These are phyloP conservation scores for Podarcis cretensis DNA, from an alignment of 2,113 vertebrate genomes.

Conservation along the genomic window DNA sequence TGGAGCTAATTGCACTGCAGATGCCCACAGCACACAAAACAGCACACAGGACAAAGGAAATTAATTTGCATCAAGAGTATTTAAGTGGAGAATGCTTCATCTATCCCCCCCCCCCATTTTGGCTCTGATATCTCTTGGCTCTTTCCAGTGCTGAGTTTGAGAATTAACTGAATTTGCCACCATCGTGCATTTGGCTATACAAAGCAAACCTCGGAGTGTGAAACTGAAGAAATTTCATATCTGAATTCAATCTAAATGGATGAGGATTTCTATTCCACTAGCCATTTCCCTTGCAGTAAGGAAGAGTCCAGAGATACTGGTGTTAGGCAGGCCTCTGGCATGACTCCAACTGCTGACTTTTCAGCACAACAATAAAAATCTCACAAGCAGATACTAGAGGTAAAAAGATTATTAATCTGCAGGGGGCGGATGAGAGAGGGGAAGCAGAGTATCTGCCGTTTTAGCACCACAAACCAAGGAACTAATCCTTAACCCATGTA, in stretches of 20 bases:
- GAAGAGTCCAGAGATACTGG: neutral
- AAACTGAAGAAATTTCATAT: constrained; percentile 3
- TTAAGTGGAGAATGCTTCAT: too few species aligned
- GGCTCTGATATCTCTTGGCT: neutral
- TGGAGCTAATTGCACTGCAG: neutral
- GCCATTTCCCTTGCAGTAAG: neutral
- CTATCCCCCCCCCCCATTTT: neutral
- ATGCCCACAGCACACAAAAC: neutral
- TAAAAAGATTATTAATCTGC: too few species aligned
- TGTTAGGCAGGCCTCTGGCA: neutral
- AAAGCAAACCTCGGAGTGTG: neutral
- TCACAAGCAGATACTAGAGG: neutral
- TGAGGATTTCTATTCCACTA: neutral
- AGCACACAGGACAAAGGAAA: neutral
- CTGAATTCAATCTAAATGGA: neutral
- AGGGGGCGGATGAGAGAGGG: accelerated
- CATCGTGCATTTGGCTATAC: neutral
- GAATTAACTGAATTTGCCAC: constrained; percentile 2
- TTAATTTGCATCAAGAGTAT: neutral
- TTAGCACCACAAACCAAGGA: neutral
- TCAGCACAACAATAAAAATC: neutral
- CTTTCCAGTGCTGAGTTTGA: neutral
- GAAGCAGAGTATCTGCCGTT: neutral
- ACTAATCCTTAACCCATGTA: neutral
- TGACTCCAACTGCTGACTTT: neutral